Evolutionary conservation across 2,797 vertebrate genomes (phyloP), one percentile per base, ranked within the genome.

Genomic region (Typhlichthys subterraneus): DNA sequence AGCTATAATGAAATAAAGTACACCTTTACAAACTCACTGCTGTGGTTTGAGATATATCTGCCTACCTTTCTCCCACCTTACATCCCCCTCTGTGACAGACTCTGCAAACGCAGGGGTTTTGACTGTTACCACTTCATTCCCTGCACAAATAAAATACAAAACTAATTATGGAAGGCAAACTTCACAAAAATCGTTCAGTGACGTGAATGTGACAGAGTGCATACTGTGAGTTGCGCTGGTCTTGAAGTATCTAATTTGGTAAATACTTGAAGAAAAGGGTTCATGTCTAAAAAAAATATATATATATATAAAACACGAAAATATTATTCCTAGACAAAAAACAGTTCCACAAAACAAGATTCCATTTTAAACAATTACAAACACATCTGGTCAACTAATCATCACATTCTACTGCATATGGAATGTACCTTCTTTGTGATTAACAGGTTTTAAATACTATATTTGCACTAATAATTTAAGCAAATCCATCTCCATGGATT

Each of bases 31-130:
- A 50, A 13, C 14, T 1, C n/a, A 15, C n/a, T 48, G 15, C 51
- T 57, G 54, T 48, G 10, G 33, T 5, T 8, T 51, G 29, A 15
- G 4, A 14, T 47, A 17, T 29, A 17, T 17, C 12, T 13, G 53
- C 64, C 11, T 81, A 97, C 97, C 97, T 95, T 97, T 99, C 81
- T 99, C 96, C 96, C 97, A 99, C 94, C 96, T 97, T 76, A 99
- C 97, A 73, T 99, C 96, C 48, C 97, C 96, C 86, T 98, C 97
- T 92, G 97, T 94, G 85, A 99, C 95, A 31, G 96, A 99, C 79
- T 99, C 97, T 60, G 96, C 96, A 75, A 99, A 98, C 0, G 96
- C 94, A 65, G 97, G 97, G 3, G 96, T 97, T 76, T 95, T 98
- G 63, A 97, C 94, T 0, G 94, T 97, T 67, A 96, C 69, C 31